Percentiles rank a stretch among this genome's conserved stretches.
Evolutionary conservation across 2,113 vertebrate species (phyloP).

Genomic region (Centropristis striata): DNA sequence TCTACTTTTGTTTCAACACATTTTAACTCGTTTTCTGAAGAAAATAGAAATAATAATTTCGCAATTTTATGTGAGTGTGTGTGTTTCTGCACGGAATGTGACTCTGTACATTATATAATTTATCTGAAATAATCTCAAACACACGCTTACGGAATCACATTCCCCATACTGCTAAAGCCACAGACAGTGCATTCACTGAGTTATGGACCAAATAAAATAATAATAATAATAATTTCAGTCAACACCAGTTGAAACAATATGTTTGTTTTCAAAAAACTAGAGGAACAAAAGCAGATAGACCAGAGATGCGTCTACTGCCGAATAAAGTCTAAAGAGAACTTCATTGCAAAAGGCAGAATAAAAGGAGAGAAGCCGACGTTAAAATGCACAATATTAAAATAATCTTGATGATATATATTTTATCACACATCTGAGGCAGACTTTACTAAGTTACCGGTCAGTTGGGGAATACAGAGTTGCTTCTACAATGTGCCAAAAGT

Average conservation of each 20-base stretch:
- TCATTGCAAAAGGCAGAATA: neutral
- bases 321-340: conserved; percentile 11
- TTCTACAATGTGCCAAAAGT: conserved; percentile 11
- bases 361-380: neutral
- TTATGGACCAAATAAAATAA: neutral
- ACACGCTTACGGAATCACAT: conserved; percentile 7
- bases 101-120: neutral
- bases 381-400: neutral
- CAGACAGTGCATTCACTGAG: neutral
- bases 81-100: conserved; percentile 1
- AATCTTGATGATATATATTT: neutral
- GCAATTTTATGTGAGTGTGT: neutral
- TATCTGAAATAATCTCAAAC: conserved; percentile 6
- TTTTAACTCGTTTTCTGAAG: neutral
- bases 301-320: neutral
- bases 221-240: neutral
- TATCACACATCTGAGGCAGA: neutral
- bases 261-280: neutral
- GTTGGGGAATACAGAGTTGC: neutral
- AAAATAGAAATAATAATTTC: neutral
- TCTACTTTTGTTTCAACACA: neutral
- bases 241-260: neutral
- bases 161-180: conserved; percentile 1
- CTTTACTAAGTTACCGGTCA: neutral
- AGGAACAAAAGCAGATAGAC: neutral